Evolutionary conservation across 2,797 vertebrate species (phyloP).

Genomic region (Arctocebus calabarensis): DNA sequence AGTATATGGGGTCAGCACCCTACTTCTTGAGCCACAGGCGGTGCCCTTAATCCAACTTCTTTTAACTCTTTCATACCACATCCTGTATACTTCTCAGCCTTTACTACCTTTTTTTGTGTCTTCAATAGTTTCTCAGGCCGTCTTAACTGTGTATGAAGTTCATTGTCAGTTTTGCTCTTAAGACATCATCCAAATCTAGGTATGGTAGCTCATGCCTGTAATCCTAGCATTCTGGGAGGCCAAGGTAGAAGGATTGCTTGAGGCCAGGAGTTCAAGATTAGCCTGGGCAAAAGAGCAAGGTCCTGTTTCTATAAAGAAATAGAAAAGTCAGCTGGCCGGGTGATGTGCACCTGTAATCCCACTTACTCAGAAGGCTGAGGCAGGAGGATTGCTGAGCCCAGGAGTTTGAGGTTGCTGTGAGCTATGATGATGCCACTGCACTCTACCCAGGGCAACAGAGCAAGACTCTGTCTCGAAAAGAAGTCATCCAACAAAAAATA

Average conservation of each 20-base stretch:
- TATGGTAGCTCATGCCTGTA: not conserved
- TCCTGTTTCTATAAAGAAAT: not conserved
- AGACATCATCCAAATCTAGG: conserved; percentile 54
- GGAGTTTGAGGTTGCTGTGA: not conserved
- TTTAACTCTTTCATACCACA: not conserved
- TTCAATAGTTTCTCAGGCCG: not conserved
- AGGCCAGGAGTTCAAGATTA: not conserved
- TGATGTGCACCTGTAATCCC: no score
- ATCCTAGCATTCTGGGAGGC: not conserved
- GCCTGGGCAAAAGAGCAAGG: not conserved
- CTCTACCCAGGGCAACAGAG: not conserved
- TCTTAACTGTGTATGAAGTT: conserved; percentile 14
- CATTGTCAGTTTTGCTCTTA: conserved; percentile 62
- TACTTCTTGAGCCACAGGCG: no score
- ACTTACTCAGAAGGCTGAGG: not conserved
- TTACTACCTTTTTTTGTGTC: conserved; percentile 3
- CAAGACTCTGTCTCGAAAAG: not conserved
- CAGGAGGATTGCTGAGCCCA: not conserved
- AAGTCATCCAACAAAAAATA: conserved; percentile 66
- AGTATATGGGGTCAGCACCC: no score
- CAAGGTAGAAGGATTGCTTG: no score
- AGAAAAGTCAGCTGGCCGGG: not conserved
- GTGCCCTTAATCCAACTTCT: not conserved
- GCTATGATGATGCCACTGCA: not conserved
- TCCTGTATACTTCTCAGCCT: not conserved